phyloP scores from a whole-genome alignment of 92 coral and sea anemone genomes.

The Palythoa caribaeorum region DNA sequence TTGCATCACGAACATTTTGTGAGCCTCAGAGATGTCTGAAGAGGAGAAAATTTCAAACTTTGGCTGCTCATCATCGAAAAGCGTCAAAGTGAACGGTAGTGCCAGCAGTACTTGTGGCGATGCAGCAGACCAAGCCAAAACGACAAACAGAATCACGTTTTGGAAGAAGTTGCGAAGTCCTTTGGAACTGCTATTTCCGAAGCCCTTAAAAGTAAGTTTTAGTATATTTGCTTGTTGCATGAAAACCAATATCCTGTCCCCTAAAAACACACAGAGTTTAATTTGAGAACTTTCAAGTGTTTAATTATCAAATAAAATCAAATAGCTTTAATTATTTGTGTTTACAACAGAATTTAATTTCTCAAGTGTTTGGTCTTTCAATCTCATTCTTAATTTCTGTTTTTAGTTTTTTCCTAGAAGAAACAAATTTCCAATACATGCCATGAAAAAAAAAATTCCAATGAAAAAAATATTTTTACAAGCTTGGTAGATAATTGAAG shows the following conservation, averaged over 20 bases:
- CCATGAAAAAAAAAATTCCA: no score
- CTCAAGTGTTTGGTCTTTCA: no score
- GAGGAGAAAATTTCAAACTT: background rate
- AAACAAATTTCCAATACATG: no score
- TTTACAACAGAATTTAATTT: no score
- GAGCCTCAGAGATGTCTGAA: background rate
- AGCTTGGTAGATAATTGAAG: no score
- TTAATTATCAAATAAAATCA: no score
- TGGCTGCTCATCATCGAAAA: conserved; percentile 1
- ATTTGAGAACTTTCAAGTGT: no score
- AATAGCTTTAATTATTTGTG: no score
- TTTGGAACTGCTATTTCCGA: conserved; percentile 52
- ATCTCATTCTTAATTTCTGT: no score
- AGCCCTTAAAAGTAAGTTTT: conserved; percentile 57
- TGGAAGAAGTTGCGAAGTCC: conserved; percentile 32
- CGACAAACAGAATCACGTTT: background rate
- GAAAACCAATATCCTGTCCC: background rate
- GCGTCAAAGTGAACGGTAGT: background rate
- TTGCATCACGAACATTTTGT: background rate
- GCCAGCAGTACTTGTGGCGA: background rate
- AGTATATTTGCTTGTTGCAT: background rate
- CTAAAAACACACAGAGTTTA: no score
- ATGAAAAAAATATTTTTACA: no score
- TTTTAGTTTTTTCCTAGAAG: no score
- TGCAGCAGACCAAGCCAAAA: background rate